Evolutionary conservation across 2,888 invertebrate species (phyloP).

Genomic region (Rhingia campestris): DNA sequence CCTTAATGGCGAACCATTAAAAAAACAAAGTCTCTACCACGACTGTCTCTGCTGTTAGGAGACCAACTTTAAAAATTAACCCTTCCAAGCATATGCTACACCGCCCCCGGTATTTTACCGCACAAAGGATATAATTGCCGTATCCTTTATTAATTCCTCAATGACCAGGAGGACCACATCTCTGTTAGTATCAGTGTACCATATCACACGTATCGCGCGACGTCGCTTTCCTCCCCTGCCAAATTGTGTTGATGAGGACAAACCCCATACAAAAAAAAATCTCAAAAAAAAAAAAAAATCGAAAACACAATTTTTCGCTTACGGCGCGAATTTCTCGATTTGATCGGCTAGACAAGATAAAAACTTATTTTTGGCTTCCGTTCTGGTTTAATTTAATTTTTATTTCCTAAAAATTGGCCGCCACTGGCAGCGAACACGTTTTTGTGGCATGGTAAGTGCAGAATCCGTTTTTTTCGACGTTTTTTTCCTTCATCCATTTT

Average conservation of each 20-base stretch:
- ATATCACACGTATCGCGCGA: constrained; percentile 31
- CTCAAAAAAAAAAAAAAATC: no score
- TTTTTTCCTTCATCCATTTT: constrained; percentile 13
- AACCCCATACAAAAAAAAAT: constrained; percentile 28
- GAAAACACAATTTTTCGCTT: constrained; percentile 60
- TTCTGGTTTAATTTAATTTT: constrained; percentile 74
- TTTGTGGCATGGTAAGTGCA: constrained; percentile 47
- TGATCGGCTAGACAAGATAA: constrained; percentile 75
- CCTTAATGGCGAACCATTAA: not conserved
- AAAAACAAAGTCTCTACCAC: not conserved
- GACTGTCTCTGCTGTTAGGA: not conserved
- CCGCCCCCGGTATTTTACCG: not conserved
- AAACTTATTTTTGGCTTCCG: constrained; percentile 74
- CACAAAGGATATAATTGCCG: constrained; percentile 51
- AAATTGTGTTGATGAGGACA: constrained; percentile 39
- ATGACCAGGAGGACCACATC: constrained; percentile 29
- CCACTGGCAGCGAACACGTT: constrained; percentile 56
- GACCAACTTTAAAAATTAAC: constrained; percentile 9
- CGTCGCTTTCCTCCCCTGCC: not conserved
- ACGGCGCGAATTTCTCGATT: constrained; percentile 67
- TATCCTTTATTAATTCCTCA: constrained; percentile 66
- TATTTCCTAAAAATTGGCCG: constrained; percentile 71
- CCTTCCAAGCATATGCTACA: constrained; percentile 34
- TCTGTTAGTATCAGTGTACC: constrained; percentile 32
- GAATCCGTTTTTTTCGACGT: constrained; percentile 9